Base-by-base conservation (phyloP, 2,797 vertebrate genomes). In the Serranus cabrilla region DNA sequence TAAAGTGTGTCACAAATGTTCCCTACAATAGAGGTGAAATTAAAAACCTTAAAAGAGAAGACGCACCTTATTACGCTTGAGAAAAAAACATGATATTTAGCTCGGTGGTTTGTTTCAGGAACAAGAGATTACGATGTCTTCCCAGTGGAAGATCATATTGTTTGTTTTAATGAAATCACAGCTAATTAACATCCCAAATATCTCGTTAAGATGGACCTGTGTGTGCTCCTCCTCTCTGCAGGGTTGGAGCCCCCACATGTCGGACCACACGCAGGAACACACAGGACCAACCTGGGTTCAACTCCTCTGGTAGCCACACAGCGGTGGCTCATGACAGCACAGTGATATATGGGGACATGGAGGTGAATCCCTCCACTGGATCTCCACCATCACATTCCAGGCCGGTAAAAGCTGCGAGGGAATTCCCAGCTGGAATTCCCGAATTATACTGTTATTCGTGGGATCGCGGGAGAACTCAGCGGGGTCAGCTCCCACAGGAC, bases 341-440 rank as follows among this genome's bases (percentile, higher is more conserved):
- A 5, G 18, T 59, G 57, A 84, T 63, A 59, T 56, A 82, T 51
- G 45, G 83, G 77, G 20, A 72, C 39, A 43, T 43, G 31, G 52
- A 75, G 68, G 60, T 64, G 37, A 66, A 74, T 64, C 68, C 60
- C 58, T 31, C 45, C 1, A 9, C 57, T 46, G 61, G 58, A 65
- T 59, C 18, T 66, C 63, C 11, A 45, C 63, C 4, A 52, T 61
- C 62, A 68, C 69, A 78, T 71, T 81, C 56, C 74, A 72, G 79
- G 68, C 42, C 16, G 40, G 73, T n/a, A 66, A 47, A 72, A 67
- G 64, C 70, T 42, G 42, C 11, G 14, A 71, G 52, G 74, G 77
- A 84, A 89, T 79, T 91, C 83, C 86, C 81, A 71, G 71, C 58
- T 74, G 76, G 67, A 88, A 83, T 59, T 85, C 81, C 86, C 62